Base-by-base conservation (phyloP, 2,797 vertebrate genomes). In the Jordanella pulchra region DNA sequence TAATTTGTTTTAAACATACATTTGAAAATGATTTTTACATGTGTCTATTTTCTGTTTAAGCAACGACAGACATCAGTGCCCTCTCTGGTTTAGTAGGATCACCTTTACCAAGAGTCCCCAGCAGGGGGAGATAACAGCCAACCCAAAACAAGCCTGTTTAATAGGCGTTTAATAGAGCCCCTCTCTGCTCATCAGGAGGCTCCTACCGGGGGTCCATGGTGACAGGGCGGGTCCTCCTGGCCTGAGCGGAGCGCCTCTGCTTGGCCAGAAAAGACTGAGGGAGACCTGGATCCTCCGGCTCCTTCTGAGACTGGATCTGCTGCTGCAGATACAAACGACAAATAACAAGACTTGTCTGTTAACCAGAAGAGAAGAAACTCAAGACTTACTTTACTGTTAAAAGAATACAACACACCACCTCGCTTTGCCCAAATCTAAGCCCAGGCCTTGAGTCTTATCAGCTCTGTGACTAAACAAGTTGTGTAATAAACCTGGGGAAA, bases 191-290 rank as follows among this genome's bases (percentile, higher is more conserved):
- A 10, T 61, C 30, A 28, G 71, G 67, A 66, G 61, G 73, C 78
- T 81, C 67, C 76, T 92, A 86, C 75, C 86, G 87, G 75, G 89
- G 86, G 65, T 90, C 91, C 55, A 80, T 67, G 10, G 13, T 63
- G 71, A 55, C 64, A 2, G 47, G 64, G 28, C 76, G 60, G 0
- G 27, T 47, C 50, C 94, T 93, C 65, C 94, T 92, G 54, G 89
- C 77, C 0, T 88, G 92, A 35, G 92, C 94, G 44, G 93, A 93
- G 81, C 94, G 89, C 25, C 96, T 93, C 90, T 97, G 95, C 85
- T 92, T 94, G 14, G 95, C 94, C 82, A 96, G 90, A 87, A 96
- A 97, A 0, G 96, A 97, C 87, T 95, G 95, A 54, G 93, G 92
- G 1, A 86, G 90, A 1, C 89, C 85, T 0, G 92, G 78, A 13